Evolutionary conservation across 2,797 vertebrate genomes (phyloP), one percentile per base, ranked within the genome.

Genomic region (Melanotaenia parkinsoni): DNA sequence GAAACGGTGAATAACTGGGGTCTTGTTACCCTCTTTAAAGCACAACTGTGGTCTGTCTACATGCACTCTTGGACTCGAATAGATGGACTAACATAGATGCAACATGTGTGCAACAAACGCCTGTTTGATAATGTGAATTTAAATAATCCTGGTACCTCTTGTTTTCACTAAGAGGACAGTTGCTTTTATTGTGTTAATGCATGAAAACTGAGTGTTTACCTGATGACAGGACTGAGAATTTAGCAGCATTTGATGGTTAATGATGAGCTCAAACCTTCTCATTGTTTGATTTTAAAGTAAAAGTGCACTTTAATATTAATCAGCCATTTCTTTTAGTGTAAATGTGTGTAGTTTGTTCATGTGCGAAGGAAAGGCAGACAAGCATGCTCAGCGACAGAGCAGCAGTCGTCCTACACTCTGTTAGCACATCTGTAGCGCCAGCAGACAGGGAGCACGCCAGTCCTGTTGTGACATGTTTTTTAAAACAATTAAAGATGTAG

Each of bases 401-500:
- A 45, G 58, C n/a, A 54, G 78, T 73, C 74, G 80, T 79, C 73
- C 80, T 72, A 16, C 61, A 76, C 85, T 88, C 88, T 90, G 91
- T 93, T 94, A 90, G 91, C 91, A 84, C 89, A 87, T 91, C 87
- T 87, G 88, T 81, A 76, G 90, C 61, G 58, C 84, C 81, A 79
- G 79, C 83, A 85, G 91, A 92, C 91, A 89, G 86, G 67, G 73
- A 84, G 84, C 86, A 90, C 93, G 90, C 85, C 87, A 73, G 86
- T 92, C 91, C 92, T 94, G 94, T 92, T 94, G 93, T 95, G 92
- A 95, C 94, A 94, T 90, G 93, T 93, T 93, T 92, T 94, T 93
- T 95, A 94, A 95, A 94, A 94, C 94, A 95, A 95, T 95, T 95
- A 95, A 95, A 95, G 94, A 94, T 94, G 94, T 93, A 93, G 93